Conservation (phyloP, 2,888 invertebrate genomes). For the Tryphoninae sp. region DNA sequence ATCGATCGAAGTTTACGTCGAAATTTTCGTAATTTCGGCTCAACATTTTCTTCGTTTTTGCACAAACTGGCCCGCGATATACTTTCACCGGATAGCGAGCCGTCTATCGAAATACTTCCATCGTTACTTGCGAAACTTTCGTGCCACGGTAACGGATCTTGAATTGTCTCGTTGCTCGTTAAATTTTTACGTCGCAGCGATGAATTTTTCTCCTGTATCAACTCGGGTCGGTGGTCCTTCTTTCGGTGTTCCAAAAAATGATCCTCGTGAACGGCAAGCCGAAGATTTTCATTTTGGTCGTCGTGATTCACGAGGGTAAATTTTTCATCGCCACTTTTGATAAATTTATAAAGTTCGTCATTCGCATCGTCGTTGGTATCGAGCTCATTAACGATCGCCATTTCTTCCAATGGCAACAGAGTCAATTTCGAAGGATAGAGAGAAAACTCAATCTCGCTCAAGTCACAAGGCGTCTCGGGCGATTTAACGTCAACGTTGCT, state of each 20-base stretch:
- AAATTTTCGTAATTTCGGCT: conserved; percentile 44
- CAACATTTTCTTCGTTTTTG: conserved; percentile 44
- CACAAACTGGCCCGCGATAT: conserved; percentile 54
- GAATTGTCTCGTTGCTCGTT: neutral
- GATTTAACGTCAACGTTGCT: conserved; percentile 59
- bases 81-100: conserved; percentile 63
- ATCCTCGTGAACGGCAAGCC: conserved; percentile 45
- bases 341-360: conserved; percentile 33
- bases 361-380: conserved; percentile 32
- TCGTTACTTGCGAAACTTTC: conserved; percentile 50
- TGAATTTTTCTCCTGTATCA: neutral
- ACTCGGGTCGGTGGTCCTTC: neutral
- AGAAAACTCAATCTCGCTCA: conserved; percentile 65
- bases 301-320: conserved; percentile 43
- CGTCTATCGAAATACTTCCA: conserved; percentile 61
- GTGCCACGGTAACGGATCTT: conserved; percentile 62
- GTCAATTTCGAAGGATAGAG: conserved; percentile 58
- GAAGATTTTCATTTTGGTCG: neutral
- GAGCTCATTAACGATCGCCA: conserved; percentile 9
- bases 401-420: conserved; percentile 61
- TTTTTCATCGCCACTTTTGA: conserved; percentile 20
- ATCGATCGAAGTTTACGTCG: conserved; percentile 55
- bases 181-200: neutral
- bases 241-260: conserved; percentile 19
- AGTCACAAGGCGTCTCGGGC: conserved; percentile 62